Evolutionary conservation across 1,140 invertebrate genomes (phyloP).

Genomic region (Leucophenga varia): DNA sequence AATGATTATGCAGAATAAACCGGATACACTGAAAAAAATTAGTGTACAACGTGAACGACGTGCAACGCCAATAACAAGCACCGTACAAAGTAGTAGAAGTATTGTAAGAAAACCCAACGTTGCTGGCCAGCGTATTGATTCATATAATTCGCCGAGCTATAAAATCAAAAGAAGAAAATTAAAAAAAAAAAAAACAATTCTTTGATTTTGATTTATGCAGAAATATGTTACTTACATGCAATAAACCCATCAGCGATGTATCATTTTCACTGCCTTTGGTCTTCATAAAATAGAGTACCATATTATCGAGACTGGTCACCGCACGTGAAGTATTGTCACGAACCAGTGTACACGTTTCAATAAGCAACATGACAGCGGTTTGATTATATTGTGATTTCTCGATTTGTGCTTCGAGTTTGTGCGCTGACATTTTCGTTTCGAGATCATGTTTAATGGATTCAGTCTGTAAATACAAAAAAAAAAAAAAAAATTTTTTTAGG

Average conservation of each 20-base stretch:
- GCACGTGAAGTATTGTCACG: constrained; percentile 70
- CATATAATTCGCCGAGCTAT: constrained; percentile 60
- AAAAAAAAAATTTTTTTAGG: constrained; percentile 1
- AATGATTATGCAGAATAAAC: constrained; percentile 78
- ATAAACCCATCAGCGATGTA: constrained; percentile 66
- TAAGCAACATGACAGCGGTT: constrained; percentile 67
- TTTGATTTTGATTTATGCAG: background rate
- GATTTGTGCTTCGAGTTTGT: constrained; percentile 69
- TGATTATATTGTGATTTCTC: constrained; percentile 74
- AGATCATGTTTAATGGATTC: constrained; percentile 52
- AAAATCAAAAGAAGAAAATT: constrained; percentile 9
- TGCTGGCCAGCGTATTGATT: constrained; percentile 73
- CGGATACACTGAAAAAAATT: constrained; percentile 77
- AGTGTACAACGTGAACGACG: constrained; percentile 79
- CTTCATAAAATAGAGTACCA: constrained; percentile 71
- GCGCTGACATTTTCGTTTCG: constrained; percentile 53
- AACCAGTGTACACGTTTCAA: constrained; percentile 66
- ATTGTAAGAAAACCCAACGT: constrained; percentile 76
- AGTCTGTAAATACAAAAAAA: constrained; percentile 34
- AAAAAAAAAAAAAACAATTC: background rate
- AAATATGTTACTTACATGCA: constrained; percentile 59
- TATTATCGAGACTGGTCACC: constrained; percentile 57
- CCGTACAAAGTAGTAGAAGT: constrained; percentile 75
- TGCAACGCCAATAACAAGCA: constrained; percentile 79
- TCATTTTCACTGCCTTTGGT: constrained; percentile 64